A percentile compares a stretch with the other conserved stretches of the same genome.
Evolutionary conservation across 2,888 invertebrate species (phyloP).

Genomic region (Bombylius major): DNA sequence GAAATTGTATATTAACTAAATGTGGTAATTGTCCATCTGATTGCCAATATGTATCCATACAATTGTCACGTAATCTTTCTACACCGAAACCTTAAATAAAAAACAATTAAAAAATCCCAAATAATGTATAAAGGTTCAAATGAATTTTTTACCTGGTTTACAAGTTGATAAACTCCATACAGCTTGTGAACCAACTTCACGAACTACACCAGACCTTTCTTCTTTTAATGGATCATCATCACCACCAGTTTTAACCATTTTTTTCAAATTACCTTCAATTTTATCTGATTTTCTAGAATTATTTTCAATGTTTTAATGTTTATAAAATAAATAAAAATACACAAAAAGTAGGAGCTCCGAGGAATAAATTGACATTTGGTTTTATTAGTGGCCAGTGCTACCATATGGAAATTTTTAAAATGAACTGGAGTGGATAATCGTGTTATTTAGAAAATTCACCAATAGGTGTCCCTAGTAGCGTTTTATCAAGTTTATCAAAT

Average conservation of each 20-base stretch:
- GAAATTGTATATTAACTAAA: conserved; percentile 92
- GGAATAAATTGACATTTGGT: too few species aligned
- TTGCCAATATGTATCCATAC: conserved; percentile 98
- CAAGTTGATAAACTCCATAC: conserved; percentile 98
- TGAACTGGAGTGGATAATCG: too few species aligned
- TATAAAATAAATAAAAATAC: too few species aligned
- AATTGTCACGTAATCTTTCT: conserved; percentile 88
- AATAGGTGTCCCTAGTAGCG: too few species aligned
- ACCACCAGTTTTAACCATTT: neutral
- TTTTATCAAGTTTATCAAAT: too few species aligned
- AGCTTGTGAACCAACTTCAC: conserved; percentile 84
- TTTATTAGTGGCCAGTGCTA: too few species aligned
- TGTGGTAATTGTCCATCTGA: conserved; percentile 98
- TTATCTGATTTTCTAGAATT: too few species aligned
- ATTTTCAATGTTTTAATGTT: too few species aligned
- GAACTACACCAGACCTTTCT: conserved; percentile 39
- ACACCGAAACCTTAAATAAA: conserved; percentile 80
- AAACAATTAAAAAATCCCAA: neutral
- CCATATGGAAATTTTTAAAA: too few species aligned
- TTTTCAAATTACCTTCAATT: too few species aligned
- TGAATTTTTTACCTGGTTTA: conserved; percentile 63
- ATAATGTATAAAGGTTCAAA: neutral
- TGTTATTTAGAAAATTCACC: too few species aligned
- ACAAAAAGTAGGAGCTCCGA: too few species aligned
- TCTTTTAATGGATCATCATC: conserved; percentile 32